phyloP scores from a whole-genome alignment of 37 sponge, comb jelly and placozoan genomes.

The Crambe crambe region DNA sequence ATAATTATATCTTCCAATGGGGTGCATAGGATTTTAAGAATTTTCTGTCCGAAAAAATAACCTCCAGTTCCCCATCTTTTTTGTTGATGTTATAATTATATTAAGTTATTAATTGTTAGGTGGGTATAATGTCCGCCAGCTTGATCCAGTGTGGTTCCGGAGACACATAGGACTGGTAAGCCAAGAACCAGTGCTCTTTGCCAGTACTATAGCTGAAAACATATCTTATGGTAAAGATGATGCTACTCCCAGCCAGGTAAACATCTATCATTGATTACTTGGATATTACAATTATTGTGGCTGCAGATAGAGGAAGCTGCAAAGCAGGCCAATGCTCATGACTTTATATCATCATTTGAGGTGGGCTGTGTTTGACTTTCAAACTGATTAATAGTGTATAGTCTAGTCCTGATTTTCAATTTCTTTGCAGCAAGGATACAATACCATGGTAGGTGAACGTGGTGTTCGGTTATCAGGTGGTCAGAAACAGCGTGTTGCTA shows the following conservation, averaged over 20 bases:
- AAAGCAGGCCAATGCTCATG: slow-evolving; percentile 84
- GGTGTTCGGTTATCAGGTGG: slow-evolving; percentile 81
- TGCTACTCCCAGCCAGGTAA: slow-evolving; percentile 73
- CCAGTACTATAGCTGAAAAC: slow-evolving; percentile 77
- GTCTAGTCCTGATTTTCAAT: background rate
- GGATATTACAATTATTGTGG: no score
- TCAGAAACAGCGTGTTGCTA: slow-evolving; percentile 85
- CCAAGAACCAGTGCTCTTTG: slow-evolving; percentile 91
- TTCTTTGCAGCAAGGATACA: slow-evolving; percentile 43
- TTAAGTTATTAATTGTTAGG: no score
- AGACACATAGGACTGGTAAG: slow-evolving; percentile 75
- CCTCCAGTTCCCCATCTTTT: no score
- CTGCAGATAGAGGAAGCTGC: slow-evolving; percentile 78
- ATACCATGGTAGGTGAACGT: slow-evolving; percentile 62
- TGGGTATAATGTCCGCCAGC: slow-evolving; percentile 40
- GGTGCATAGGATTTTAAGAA: no score
- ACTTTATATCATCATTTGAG: slow-evolving; percentile 83
- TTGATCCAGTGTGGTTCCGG: slow-evolving; percentile 81
- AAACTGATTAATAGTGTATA: background rate
- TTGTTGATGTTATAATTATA: no score
- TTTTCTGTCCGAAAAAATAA: no score
- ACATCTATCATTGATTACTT: slow-evolving; percentile 6
- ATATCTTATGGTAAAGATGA: slow-evolving; percentile 71
- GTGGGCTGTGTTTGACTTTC: slow-evolving; percentile 22
- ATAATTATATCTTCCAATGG: no score